Percentiles rank a stretch among this genome's conserved stretches.
These are phyloP conservation scores for Drosophila kuntzei DNA, from an alignment of 2,888 invertebrate species.

Conservation along the genomic window DNA sequence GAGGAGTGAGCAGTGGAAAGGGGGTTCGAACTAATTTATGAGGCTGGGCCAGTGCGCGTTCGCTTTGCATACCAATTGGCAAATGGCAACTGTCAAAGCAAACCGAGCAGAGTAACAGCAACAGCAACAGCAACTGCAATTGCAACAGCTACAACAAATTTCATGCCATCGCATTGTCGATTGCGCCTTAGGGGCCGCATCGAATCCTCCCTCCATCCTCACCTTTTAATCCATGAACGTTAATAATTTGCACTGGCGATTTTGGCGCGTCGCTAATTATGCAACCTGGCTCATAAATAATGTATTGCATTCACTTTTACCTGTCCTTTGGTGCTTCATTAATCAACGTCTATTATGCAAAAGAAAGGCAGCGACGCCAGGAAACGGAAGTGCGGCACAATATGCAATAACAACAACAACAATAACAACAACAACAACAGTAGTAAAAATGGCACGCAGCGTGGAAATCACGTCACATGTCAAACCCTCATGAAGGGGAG, in stretches of 20 bases:
- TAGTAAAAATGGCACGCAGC: slow-evolving; percentile 49
- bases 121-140: slow-evolving; percentile 17
- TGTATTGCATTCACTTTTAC: slow-evolving; percentile 69
- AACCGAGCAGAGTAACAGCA: slow-evolving; percentile 14
- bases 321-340: slow-evolving; percentile 65
- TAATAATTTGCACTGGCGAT: slow-evolving; percentile 51
- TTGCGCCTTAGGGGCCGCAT: slow-evolving; percentile 30
- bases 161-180: slow-evolving; percentile 51
- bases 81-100: slow-evolving; percentile 71
- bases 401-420: slow-evolving; percentile 43
- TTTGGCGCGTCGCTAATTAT: slow-evolving; percentile 65
- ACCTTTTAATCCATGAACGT: slow-evolving; percentile 4
- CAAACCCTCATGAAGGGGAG: slow-evolving; percentile 17
- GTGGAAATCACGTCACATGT: slow-evolving; percentile 56
- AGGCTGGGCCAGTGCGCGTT: slow-evolving; percentile 25
- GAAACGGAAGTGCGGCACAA: slow-evolving; percentile 71
- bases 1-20: neutral
- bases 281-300: slow-evolving; percentile 69
- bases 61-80: slow-evolving; percentile 57
- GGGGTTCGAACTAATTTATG: slow-evolving; percentile 58
- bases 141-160: slow-evolving; percentile 36
- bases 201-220: neutral
- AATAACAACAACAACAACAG: slow-evolving; percentile 18
- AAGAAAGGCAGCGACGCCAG: slow-evolving; percentile 60
- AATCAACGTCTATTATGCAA: slow-evolving; percentile 74